These are phyloP conservation scores for Melipona bicolor DNA, from an alignment of 2,888 invertebrate species.

Conservation along the genomic window DNA sequence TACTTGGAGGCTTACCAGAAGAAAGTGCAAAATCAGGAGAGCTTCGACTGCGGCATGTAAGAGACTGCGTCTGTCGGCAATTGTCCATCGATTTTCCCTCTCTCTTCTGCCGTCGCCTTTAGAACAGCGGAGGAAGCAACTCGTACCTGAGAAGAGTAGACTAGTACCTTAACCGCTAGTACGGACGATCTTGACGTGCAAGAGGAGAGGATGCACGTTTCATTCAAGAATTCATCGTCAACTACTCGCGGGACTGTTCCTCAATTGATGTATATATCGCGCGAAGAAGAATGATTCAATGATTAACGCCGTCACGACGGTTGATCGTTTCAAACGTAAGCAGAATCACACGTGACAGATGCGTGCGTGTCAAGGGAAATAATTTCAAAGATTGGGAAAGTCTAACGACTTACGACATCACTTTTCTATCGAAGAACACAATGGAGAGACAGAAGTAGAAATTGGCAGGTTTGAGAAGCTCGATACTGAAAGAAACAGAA, in stretches of 20 bases:
- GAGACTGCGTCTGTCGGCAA: neutral
- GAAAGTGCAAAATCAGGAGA: constrained; percentile 94
- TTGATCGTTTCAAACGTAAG: neutral
- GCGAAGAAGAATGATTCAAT: constrained; percentile 15
- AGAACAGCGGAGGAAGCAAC: constrained; percentile 12
- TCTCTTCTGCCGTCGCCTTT: too few relatives aligned
- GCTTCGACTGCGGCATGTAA: constrained; percentile 91
- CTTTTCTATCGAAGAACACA: neutral
- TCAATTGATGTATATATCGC: constrained; percentile 11
- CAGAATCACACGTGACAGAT: neutral
- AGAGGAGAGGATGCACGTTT: neutral
- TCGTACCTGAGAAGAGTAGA: constrained; percentile 43
- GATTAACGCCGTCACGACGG: constrained; percentile 39
- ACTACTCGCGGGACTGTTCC: constrained; percentile 3
- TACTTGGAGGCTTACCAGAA: constrained; percentile 95
- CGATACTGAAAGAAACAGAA: neutral
- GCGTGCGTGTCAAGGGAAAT: too few relatives aligned
- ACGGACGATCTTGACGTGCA: neutral
- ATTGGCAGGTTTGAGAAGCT: neutral
- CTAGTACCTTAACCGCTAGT: neutral
- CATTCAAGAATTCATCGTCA: constrained; percentile 2
- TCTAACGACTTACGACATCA: too few relatives aligned
- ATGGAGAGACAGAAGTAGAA: neutral
- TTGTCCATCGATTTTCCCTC: neutral
- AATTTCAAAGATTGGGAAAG: too few relatives aligned